These are phyloP conservation scores for Daphoenositta chrysoptera DNA, from an alignment of 2,113 vertebrate species.

Conservation along the genomic window DNA sequence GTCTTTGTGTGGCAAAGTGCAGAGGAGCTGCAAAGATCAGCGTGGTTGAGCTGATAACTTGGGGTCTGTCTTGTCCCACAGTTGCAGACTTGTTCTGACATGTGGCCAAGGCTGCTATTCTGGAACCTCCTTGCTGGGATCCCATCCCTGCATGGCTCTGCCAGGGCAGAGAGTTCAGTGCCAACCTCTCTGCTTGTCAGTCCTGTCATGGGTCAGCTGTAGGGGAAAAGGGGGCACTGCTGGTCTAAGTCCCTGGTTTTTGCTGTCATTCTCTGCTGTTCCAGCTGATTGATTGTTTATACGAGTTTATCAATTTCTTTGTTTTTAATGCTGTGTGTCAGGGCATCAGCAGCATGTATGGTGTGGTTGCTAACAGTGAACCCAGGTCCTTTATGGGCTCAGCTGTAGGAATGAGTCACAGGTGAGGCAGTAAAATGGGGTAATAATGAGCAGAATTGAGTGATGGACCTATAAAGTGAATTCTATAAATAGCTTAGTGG, in stretches of 20 bases:
- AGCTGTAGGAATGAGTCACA: not conserved
- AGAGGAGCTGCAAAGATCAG: not conserved
- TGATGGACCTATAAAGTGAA: not conserved
- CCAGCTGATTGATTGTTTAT: not conserved
- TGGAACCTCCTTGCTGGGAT: not conserved
- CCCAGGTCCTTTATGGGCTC: not conserved
- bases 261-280: rapidly evolving
- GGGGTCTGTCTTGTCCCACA: not conserved
- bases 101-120: not conserved
- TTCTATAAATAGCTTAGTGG: not conserved
- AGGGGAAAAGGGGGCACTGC: not conserved
- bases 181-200: not conserved
- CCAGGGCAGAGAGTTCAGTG: not conserved
- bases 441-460: not conserved
- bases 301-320: not conserved
- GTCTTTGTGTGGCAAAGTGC: not conserved
- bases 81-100: not conserved
- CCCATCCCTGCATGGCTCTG: not conserved
- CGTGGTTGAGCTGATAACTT: not conserved
- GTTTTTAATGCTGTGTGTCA: not conserved
- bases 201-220: rapidly evolving
- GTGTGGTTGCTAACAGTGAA: not conserved
- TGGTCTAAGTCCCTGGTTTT: not conserved
- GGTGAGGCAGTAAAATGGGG: not conserved
- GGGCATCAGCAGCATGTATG: not conserved